Percentiles rank a stretch among this genome's conserved stretches.
Conservation (phyloP, 2,888 invertebrate species). For the Meteorus cinctellus region DNA sequence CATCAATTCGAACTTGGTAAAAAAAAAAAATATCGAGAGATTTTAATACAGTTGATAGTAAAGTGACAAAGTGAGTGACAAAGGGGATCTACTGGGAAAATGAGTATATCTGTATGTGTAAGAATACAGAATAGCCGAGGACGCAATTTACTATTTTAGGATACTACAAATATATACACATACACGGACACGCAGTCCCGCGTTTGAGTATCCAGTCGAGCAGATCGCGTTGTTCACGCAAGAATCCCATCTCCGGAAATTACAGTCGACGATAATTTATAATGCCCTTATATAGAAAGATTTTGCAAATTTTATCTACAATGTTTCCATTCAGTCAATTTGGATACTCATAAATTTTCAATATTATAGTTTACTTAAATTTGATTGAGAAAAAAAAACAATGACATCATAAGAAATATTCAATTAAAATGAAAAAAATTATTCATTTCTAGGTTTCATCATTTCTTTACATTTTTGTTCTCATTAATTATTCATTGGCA, state of each 20-base stretch:
- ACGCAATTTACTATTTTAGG: not conserved
- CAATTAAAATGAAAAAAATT: not conserved
- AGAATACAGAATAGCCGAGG: not conserved
- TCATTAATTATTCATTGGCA: conserved; percentile 59
- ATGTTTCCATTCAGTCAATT: conserved; percentile 2
- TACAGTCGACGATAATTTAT: conserved; percentile 1
- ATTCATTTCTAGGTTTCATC: conserved; percentile 64
- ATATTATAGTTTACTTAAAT: not conserved
- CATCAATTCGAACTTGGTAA: not conserved
- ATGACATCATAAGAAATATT: not conserved
- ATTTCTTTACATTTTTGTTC: conserved; percentile 60
- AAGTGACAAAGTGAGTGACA: conserved; percentile 4
- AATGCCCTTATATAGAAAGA: not conserved
- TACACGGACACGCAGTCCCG: not conserved
- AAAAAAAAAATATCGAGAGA: not conserved
- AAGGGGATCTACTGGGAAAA: not conserved
- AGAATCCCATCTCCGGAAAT: conserved; percentile 3
- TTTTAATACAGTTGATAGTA: not conserved
- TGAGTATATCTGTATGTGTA: not conserved
- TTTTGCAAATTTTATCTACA: not conserved
- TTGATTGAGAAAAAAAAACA: not conserved
- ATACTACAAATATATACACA: not conserved
- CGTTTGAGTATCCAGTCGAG: not conserved
- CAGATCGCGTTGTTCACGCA: not conserved
- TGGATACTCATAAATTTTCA: not conserved